These are phyloP conservation scores for cattle (Bos taurus) DNA, from an alignment of 2,113 vertebrate genomes.

Conservation along the genomic window ARS-UCD2.0 NC_037357.1:42449001-42449500, in stretches of 20 bases:
- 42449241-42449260: background rate
- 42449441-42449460: constrained; percentile 21
- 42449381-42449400: constrained; percentile 47
- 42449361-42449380: constrained; percentile 18
- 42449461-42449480: constrained; percentile 10
- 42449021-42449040: background rate
- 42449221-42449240: constrained; percentile 31
- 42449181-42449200: constrained; percentile 40
- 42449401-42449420: constrained; percentile 29
- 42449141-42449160: background rate
- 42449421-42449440: constrained; percentile 27
- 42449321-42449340: background rate
- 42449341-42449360: background rate
- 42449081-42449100: constrained; percentile 6
- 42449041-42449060: background rate
- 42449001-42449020: background rate
- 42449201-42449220: background rate
- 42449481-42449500: constrained; percentile 27
- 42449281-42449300: constrained; percentile 18
- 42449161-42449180: background rate
- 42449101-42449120: background rate
- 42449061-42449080: background rate
- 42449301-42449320: background rate
- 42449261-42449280: background rate
- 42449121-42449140: background rate